A percentile compares a stretch with the other conserved stretches of the same genome.
Conservation (phyloP, 1,140 invertebrate genomes). For the Bombus superbus region DNA sequence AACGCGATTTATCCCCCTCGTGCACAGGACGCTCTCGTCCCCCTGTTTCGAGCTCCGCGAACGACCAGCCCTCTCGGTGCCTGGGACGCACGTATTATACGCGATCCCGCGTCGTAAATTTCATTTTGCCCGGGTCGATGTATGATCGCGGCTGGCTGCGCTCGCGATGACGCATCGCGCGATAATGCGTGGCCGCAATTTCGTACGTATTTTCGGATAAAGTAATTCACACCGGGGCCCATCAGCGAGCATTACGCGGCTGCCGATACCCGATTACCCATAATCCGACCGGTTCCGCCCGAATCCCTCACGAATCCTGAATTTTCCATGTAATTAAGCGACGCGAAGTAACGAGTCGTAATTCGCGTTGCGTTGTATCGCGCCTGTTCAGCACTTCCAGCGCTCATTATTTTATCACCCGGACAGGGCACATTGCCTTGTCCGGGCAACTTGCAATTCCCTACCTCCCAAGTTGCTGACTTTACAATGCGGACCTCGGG, state of each 20-base stretch:
- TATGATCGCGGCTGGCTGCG: conserved; percentile 19
- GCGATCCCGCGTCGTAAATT: conserved; percentile 42
- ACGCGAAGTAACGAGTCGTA: background rate
- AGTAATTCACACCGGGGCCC: conserved; percentile 53
- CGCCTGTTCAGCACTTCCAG: too few species aligned
- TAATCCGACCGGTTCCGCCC: background rate
- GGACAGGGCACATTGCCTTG: too few species aligned
- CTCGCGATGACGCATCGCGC: conserved; percentile 31
- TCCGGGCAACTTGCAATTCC: too few species aligned
- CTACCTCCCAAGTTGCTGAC: too few species aligned
- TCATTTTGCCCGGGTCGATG: conserved; percentile 24
- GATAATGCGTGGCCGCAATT: conserved; percentile 54
- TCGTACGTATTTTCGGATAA: conserved; percentile 56
- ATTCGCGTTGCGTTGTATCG: background rate
- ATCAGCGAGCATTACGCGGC: conserved; percentile 24
- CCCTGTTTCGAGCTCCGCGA: background rate
- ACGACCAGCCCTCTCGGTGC: background rate
- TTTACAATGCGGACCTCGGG: too few species aligned
- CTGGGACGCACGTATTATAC: conserved; percentile 20
- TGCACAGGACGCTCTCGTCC: background rate
- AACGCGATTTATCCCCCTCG: conserved; percentile 52
- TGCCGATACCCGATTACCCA: conserved; percentile 32
- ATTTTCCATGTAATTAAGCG: background rate
- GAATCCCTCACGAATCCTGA: background rate
- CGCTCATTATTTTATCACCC: too few species aligned